Evolutionary conservation across 2,888 invertebrate species (phyloP).

Genomic region (Parasteatoda lunata): DNA sequence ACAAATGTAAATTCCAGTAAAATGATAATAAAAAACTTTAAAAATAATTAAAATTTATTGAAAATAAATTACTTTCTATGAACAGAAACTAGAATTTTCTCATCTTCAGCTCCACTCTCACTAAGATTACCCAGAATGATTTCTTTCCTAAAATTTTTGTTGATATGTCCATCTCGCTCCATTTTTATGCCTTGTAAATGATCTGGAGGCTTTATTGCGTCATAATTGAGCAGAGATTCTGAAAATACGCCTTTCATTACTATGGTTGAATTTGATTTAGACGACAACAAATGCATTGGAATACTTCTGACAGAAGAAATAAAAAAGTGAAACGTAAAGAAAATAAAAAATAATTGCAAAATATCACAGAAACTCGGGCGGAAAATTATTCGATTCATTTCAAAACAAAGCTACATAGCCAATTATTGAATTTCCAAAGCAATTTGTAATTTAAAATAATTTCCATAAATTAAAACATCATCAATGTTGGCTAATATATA

Average conservation of each 20-base stretch:
- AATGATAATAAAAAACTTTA: too few relatives aligned
- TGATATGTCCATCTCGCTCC: constrained; percentile 76
- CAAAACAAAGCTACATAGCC: too few relatives aligned
- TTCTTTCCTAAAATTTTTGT: constrained; percentile 76
- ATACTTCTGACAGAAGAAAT: constrained; percentile 15
- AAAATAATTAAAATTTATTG: too few relatives aligned
- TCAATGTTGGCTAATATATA: too few relatives aligned
- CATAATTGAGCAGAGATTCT: constrained; percentile 44
- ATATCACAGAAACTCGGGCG: constrained; percentile 27
- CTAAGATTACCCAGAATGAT: constrained; percentile 72
- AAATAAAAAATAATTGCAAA: constrained; percentile 10
- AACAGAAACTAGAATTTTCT: constrained; percentile 62
- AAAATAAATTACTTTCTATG: constrained; percentile 64
- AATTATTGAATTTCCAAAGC: not conserved
- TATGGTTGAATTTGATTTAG: constrained; percentile 11
- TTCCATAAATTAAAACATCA: too few relatives aligned
- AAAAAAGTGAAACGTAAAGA: not conserved
- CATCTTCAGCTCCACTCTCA: constrained; percentile 71
- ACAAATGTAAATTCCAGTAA: too few relatives aligned
- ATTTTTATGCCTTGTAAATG: constrained; percentile 76
- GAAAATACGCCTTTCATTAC: not conserved
- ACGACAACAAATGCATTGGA: constrained; percentile 37
- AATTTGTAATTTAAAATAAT: not conserved
- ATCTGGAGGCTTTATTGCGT: constrained; percentile 74
- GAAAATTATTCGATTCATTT: not conserved